A percentile compares a stretch with the other conserved stretches of the same genome.
These are phyloP conservation scores for Tetropium fuscum DNA, from an alignment of 2,888 invertebrate genomes.

Conservation along the genomic window DNA sequence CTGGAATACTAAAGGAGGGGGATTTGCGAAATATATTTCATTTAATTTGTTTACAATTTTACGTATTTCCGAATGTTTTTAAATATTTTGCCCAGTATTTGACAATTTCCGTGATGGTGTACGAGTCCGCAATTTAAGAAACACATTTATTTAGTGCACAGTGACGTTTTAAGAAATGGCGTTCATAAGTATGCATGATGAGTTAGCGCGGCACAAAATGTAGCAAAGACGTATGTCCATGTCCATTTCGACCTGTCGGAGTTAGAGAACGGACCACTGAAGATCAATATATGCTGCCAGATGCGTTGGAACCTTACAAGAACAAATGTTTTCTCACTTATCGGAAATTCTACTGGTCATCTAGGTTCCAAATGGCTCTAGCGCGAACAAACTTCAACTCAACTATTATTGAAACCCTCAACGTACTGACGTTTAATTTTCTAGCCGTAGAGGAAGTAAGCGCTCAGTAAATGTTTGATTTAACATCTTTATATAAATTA, in stretches of 20 bases:
- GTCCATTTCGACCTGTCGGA: conserved; percentile 47
- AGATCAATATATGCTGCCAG: conserved; percentile 46
- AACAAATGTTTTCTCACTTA: conserved; percentile 36
- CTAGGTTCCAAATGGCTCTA: conserved; percentile 43
- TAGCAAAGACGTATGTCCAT: conserved; percentile 46
- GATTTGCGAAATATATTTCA: too few species aligned
- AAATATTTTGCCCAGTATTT: too few species aligned
- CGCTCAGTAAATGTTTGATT: conserved; percentile 8
- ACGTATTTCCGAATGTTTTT: too few species aligned
- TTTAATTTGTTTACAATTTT: too few species aligned
- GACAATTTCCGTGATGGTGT: too few species aligned
- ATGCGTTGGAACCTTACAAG: conserved; percentile 43
- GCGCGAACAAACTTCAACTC: conserved; percentile 35
- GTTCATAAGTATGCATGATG: conserved; percentile 50
- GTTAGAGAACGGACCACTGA: conserved; percentile 38
- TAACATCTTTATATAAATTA: conserved; percentile 3
- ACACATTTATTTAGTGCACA: conserved; percentile 39
- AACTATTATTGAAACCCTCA: conserved; percentile 35
- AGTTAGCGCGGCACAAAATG: conserved; percentile 48
- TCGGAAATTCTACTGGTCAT: conserved; percentile 46
- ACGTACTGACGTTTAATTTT: conserved; percentile 29
- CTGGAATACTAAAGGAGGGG: too few species aligned
- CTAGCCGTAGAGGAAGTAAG: neutral
- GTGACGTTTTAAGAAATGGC: conserved; percentile 42
- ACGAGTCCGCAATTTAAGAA: conserved; percentile 30